These are phyloP conservation scores for Spea multiplicata DNA, from an alignment of 2,113 vertebrate species.

Conservation along the genomic window DNA sequence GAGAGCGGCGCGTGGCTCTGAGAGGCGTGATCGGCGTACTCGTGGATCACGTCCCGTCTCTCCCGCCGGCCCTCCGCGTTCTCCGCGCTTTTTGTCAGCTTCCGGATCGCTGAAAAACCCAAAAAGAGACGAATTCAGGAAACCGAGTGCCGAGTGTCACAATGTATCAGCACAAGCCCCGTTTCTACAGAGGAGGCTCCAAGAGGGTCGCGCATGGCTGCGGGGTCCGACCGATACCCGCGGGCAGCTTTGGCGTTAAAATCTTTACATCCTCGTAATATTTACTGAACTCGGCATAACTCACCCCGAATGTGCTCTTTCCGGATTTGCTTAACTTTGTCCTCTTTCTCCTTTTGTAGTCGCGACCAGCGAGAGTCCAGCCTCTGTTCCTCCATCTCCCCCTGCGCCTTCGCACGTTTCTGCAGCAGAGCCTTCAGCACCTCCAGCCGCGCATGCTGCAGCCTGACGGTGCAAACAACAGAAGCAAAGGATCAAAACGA, in stretches of 20 bases:
- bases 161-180: too few relatives aligned
- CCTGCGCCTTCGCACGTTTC: slow-evolving; percentile 65
- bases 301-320: slow-evolving; percentile 62
- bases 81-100: slow-evolving; percentile 68
- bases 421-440: slow-evolving; percentile 70
- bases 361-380: slow-evolving; percentile 67
- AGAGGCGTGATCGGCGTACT: slow-evolving; percentile 69
- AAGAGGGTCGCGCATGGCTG: too few relatives aligned
- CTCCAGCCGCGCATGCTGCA: slow-evolving; percentile 75
- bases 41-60: slow-evolving; percentile 66
- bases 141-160: too few relatives aligned
- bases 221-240: too few relatives aligned
- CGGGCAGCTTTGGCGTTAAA: too few relatives aligned
- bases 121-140: background rate
- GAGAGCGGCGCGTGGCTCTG: slow-evolving; percentile 66
- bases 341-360: slow-evolving; percentile 67
- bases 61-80: slow-evolving; percentile 71
- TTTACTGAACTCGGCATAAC: background rate
- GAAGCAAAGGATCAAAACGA: too few relatives aligned
- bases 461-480: slow-evolving; percentile 58
- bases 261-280: too few relatives aligned
- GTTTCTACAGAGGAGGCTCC: too few relatives aligned
- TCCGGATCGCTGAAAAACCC: slow-evolving; percentile 76
- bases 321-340: slow-evolving; percentile 66
- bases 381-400: slow-evolving; percentile 56